Base-by-base conservation (phyloP, 2,797 vertebrate genomes). In the Cryptoprocta ferox region DNA sequence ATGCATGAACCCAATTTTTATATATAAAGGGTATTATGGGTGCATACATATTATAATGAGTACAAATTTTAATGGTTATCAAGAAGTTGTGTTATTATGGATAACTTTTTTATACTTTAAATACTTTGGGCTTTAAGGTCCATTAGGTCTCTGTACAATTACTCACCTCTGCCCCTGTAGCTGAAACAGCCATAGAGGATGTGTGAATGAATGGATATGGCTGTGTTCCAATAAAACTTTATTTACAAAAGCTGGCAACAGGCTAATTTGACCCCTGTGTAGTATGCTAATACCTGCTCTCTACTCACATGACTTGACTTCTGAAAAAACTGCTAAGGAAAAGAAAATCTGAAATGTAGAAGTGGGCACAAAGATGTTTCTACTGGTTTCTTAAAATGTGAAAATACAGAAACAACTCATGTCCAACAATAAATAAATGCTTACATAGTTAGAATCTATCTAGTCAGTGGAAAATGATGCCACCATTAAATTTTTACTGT, bases 321-420 rank as follows among this genome's bases (percentile, higher is more conserved):
- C 35, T 84, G 83, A 35, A 78, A 79, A 89, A 94, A 70, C 18
- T 76, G 32, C 35, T 61, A 79, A 78, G 19, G 56, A 24, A 94
- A 79, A 94, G 30, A 73, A 86, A 93, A 75, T 70, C 45, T 86
- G 56, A 92, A 94, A 63, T 71, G 21, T 56, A 39, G 42, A 65
- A 66, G 32, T 66, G 48, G 28, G 24, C 26, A 76, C 50, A 92
- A 75, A 86, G 53, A 59, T 82, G 32, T 92, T 92, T 65, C 15
- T 65, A 39, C 9, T 71, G 10, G 7, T 32, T 87, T 94, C 85
- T 78, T 86, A 96, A 92, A 82, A 85, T 61, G 18, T 89, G 61
- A 83, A 95, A 88, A 30, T 92, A 85, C 11, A 9, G 73, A 66
- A 85, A 82, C 4, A 76, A n/a, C 30, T 48, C 56, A 56, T 66